Percentiles rank a stretch among this genome's conserved stretches.
Evolutionary conservation across 2,113 vertebrate species (phyloP).

Genomic region (Thinocorus orbignyianus): DNA sequence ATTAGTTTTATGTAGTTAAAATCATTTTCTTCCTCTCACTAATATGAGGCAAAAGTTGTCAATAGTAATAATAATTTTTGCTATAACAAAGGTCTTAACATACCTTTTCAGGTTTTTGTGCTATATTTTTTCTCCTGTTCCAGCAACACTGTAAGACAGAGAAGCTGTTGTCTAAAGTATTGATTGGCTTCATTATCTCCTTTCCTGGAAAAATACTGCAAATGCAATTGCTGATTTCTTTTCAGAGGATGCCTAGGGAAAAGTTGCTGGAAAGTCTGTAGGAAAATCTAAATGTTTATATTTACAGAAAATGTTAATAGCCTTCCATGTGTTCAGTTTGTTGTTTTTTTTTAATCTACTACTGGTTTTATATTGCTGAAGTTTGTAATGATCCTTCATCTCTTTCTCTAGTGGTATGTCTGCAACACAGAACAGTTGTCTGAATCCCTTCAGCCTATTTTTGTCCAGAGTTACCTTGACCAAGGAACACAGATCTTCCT

Average conservation of each 20-base stretch:
- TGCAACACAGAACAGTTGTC: conserved; percentile 88
- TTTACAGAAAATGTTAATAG: not conserved
- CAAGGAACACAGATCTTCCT: conserved; percentile 88
- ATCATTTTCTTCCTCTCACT: not conserved
- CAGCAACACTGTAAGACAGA: not conserved
- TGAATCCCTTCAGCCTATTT: conserved; percentile 83
- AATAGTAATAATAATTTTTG: not conserved
- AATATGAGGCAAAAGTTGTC: not conserved
- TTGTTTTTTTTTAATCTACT: not conserved
- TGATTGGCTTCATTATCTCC: not conserved
- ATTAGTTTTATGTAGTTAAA: not conserved
- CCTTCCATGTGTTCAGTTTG: not conserved
- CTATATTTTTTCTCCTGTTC: not conserved
- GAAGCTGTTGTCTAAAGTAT: not conserved
- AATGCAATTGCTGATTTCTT: not conserved
- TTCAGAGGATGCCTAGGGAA: not conserved
- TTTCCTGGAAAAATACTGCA: not conserved
- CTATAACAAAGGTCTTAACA: not conserved
- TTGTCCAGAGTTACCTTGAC: conserved; percentile 92
- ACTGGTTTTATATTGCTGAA: not conserved
- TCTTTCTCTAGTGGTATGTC: conserved; percentile 86
- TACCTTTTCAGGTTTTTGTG: not conserved
- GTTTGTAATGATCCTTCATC: conserved; percentile 14
- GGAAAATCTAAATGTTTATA: not conserved
- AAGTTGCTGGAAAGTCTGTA: not conserved